phyloP scores from a whole-genome alignment of 2,888 invertebrate genomes.

The Andrena bicolor region DNA sequence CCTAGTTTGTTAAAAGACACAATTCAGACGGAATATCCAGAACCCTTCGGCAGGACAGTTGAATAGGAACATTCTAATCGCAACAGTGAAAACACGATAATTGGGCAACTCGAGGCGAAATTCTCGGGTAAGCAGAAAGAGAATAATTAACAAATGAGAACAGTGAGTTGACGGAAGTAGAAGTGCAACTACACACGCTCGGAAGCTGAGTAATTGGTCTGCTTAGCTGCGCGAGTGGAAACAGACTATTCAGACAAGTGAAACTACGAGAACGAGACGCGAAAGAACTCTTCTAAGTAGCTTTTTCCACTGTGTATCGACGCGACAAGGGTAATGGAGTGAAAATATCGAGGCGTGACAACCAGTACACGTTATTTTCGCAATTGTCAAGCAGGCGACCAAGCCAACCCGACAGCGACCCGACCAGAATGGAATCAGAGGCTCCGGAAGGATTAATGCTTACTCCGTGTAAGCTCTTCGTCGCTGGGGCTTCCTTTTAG shows the following conservation, averaged over 20 bases:
- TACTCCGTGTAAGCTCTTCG: conserved; percentile 1
- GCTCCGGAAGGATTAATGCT: conserved; percentile 41
- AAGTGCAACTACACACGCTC: background rate
- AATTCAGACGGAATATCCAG: background rate
- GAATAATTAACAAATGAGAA: conserved; percentile 19
- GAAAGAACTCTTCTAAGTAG: too few species aligned
- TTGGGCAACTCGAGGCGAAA: conserved; percentile 2
- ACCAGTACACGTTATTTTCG: conserved; percentile 3
- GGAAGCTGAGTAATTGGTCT: background rate
- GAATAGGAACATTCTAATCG: background rate
- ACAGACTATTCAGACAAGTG: background rate
- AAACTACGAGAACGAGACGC: too few species aligned
- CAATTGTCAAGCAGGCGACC: background rate
- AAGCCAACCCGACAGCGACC: background rate
- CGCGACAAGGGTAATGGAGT: background rate
- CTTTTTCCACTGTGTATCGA: too few species aligned
- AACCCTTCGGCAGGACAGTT: background rate
- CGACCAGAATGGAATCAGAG: conserved; percentile 41
- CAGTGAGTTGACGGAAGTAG: background rate
- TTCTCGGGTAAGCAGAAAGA: conserved; percentile 12
- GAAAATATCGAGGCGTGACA: background rate
- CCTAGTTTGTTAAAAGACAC: too few species aligned
- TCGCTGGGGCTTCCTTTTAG: background rate
- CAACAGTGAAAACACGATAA: conserved; percentile 1
- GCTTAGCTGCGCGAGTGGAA: background rate